Evolutionary conservation across 1,140 invertebrate genomes (phyloP), one percentile per base, ranked within the genome.

Genomic region (Magallana angulata): DNA sequence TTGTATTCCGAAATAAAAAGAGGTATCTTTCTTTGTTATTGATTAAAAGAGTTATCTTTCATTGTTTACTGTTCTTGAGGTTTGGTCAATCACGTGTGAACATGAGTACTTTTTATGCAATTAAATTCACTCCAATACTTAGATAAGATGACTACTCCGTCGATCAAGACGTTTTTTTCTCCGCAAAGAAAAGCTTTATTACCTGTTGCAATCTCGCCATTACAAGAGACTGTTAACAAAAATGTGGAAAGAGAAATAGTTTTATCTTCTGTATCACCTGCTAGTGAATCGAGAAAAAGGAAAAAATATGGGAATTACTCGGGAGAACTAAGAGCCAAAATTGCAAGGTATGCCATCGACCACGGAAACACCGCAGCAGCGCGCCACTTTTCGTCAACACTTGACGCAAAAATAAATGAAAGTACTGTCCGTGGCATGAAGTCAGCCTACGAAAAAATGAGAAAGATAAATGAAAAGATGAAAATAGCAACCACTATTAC

Each of bases 401-500:
- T 88, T 9, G 64, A 84, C 57, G 60, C 18, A 24, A 30, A 57
- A 7, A 58, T 88, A 7, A 88, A 80, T 68, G 84, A 86, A 86
- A 90, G 84, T 64, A 88, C 68, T 8, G 57, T 88, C 14, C n/a
- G 87, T 9, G 84, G 68, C 7, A 88, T 88, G 84, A 88, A 68
- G 64, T 68, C 84, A 68, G 58, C 82, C 12, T 87, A 57, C 36
- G 64, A 76, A 7, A 85, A 84, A 86, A 14, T 82, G 30, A 87
- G 76, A 58, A 56, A 82, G 1, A 14, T 24, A 9, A 24, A 68
- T 18, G 18, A 68, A 18, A 18, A 24, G 30, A n/a, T 68, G 18
- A 62, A 62, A 62, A 62, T 62, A 9, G n/a, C 80, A 4, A 30
- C 64, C 6, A 18, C 57, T 3, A 76, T 68, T 12, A 84, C 7